Evolutionary conservation across 2,797 vertebrate genomes (phyloP), one percentile per base, ranked within the genome.

Genomic region (Protonibea diacanthus): DNA sequence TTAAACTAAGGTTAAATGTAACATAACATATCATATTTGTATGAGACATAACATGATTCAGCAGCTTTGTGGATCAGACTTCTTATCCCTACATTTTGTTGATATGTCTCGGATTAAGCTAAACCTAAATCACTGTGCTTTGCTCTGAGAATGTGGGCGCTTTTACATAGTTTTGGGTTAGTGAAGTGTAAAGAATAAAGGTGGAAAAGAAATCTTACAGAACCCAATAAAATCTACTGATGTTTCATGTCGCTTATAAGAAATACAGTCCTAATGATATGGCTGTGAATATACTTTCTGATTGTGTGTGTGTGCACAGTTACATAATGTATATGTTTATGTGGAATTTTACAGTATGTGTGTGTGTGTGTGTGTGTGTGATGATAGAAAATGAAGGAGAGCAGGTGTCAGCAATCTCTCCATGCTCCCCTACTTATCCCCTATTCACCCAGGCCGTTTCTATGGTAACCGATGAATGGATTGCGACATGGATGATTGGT

Each of bases 341-440:
- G 69, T 69, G 61, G 71, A 74, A 80, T 66, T 66, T 70, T 76
- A 74, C 74, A 82, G 67, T 90, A 60, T 70, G 52, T 72, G 33
- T 6, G 45, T 29, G n/a, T 27, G 29, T 33, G 29, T 29, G 29
- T 29, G 29, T 81, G 68, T 73, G 71, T 53, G 76, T 58, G 70
- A 69, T 73, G 78, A 72, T 59, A 71, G 82, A 68, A 84, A 82
- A 84, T 88, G 86, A 87, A 89, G 82, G 89, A 92, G 90, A 93
- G 91, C 94, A 95, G 94, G 94, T 95, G 94, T 94, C 89, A 89
- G 94, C 93, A 94, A 93, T 95, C 92, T 93, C 87, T 78, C 81
- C 83, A 90, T 88, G 86, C 83, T 81, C 89, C 84, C 89, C 88
- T 87, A 93, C 88, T 95, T 92, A 94, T 94, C 92, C 91, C 83